A percentile compares a stretch with the other conserved stretches of the same genome.
Evolutionary conservation across 2,113 vertebrate species (phyloP).

Genomic region (Cervus canadensis): DNA sequence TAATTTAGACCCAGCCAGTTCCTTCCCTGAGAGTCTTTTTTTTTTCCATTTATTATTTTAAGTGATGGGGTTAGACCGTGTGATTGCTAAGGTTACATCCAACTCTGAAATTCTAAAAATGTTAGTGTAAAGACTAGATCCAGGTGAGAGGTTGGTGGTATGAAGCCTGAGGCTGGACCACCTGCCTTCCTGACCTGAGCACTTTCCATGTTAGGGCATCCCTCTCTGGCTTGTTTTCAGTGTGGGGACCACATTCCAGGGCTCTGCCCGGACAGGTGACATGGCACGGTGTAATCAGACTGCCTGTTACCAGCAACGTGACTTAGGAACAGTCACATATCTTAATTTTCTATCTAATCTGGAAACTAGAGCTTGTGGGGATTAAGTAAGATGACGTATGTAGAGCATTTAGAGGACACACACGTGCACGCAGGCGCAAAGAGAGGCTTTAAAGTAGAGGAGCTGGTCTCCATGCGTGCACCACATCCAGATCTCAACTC

Average conservation of each 20-base stretch:
- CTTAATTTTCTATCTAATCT: neutral
- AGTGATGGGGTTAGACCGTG: neutral
- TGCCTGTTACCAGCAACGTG: neutral
- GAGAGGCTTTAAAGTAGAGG: neutral
- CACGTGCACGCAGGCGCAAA: neutral
- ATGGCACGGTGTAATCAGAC: neutral
- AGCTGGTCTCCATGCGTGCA: neutral
- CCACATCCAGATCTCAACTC: neutral
- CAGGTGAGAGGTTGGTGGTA: neutral
- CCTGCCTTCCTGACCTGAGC: neutral
- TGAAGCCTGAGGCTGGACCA: neutral
- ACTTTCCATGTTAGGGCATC: neutral
- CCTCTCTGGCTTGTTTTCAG: neutral
- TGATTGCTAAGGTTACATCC: neutral
- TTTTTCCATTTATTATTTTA: neutral
- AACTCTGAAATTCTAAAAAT: neutral
- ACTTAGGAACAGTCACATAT: neutral
- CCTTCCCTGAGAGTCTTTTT: neutral
- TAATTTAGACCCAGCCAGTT: neutral
- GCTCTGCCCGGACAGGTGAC: neutral
- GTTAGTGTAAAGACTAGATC: neutral
- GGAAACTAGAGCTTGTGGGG: neutral
- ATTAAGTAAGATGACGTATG: neutral
- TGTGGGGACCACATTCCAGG: neutral
- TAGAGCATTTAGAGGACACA: neutral